A percentile compares a stretch with the other conserved stretches of the same genome.
phyloP scores from a whole-genome alignment of 1,140 invertebrate species.

The Drosophila kanapiae region DNA sequence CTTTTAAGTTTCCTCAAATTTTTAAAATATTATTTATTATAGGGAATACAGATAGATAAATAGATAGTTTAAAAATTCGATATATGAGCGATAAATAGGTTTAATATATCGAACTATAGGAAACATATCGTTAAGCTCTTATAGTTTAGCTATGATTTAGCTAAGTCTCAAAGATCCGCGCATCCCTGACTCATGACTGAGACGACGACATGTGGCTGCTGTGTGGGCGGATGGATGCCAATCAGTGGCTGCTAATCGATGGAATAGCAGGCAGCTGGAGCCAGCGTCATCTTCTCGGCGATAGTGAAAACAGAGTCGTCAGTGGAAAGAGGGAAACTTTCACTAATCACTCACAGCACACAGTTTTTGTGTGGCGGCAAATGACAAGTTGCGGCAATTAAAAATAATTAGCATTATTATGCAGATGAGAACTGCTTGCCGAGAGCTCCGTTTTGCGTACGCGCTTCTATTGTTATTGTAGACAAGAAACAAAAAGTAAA shows the following conservation, averaged over 20 bases:
- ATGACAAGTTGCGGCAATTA: slow-evolving; percentile 79
- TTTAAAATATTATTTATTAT: no score
- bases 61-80: no score
- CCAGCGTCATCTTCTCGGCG: slow-evolving; percentile 9
- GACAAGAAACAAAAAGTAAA: slow-evolving; percentile 4
- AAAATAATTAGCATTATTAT: slow-evolving; percentile 82
- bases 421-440: slow-evolving; percentile 66
- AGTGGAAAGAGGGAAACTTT: slow-evolving; percentile 49
- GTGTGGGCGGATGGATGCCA: slow-evolving; percentile 21
- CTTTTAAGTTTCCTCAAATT: no score
- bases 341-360: slow-evolving; percentile 49
- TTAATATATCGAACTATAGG: no score
- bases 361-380: slow-evolving; percentile 45
- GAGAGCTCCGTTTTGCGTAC: slow-evolving; percentile 36
- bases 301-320: slow-evolving; percentile 41
- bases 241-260: slow-evolving; percentile 42
- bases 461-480: slow-evolving; percentile 51
- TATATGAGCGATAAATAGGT: no score
- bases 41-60: no score
- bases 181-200: slow-evolving; percentile 4
- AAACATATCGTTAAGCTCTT: neutral
- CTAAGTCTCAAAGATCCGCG: neutral
- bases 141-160: neutral
- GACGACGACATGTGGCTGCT: slow-evolving; percentile 8
- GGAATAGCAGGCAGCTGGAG: slow-evolving; percentile 13